Evolutionary conservation across 2,888 invertebrate genomes (phyloP).

Genomic region (Gibbula magus): DNA sequence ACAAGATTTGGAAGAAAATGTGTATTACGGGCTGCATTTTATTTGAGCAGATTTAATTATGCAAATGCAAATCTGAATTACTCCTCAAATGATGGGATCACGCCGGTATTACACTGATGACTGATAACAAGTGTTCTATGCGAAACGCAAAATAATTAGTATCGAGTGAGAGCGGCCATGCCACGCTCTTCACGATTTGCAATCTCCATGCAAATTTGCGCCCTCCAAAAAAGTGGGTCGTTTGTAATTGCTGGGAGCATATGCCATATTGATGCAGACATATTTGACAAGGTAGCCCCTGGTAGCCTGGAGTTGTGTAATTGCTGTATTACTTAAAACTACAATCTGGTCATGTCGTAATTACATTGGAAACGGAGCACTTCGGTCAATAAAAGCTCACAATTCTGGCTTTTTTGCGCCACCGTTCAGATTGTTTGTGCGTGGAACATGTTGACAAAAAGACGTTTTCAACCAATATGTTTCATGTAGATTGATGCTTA

Average conservation of each 20-base stretch:
- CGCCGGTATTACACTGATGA: slow-evolving; percentile 25
- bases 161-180: slow-evolving; percentile 19
- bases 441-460: slow-evolving; percentile 14
- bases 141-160: slow-evolving; percentile 26
- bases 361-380: slow-evolving; percentile 15
- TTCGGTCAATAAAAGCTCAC: slow-evolving; percentile 15
- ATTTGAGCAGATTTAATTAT: slow-evolving; percentile 46
- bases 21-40: slow-evolving; percentile 41
- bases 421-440: slow-evolving; percentile 13
- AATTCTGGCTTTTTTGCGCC: slow-evolving; percentile 9
- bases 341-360: slow-evolving; percentile 18
- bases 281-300: slow-evolving; percentile 23
- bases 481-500: neutral
- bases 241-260: slow-evolving; percentile 29
- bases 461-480: neutral
- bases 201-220: slow-evolving; percentile 25
- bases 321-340: slow-evolving; percentile 25
- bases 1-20: slow-evolving; percentile 43
- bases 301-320: slow-evolving; percentile 19
- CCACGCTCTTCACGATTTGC: neutral
- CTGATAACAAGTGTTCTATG: slow-evolving; percentile 26
- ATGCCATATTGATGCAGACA: slow-evolving; percentile 31
- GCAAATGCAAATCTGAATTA: slow-evolving; percentile 43
- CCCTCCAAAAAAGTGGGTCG: slow-evolving; percentile 27
- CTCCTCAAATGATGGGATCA: slow-evolving; percentile 33